phyloP scores from a whole-genome alignment of 2,797 vertebrate species.

The Ptychobarbus kaznakovi region DNA sequence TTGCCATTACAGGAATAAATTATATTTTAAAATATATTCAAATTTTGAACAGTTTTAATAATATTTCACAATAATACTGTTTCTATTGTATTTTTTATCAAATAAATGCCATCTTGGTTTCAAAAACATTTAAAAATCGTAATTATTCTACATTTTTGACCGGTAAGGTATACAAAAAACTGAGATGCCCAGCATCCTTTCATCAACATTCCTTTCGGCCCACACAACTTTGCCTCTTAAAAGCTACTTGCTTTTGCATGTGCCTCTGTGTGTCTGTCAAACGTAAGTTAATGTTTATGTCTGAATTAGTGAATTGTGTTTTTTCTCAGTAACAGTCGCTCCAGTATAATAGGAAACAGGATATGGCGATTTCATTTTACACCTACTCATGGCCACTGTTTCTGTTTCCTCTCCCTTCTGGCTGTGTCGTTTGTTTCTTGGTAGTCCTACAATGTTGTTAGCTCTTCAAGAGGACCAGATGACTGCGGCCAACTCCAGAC shows the following conservation, averaged over 20 bases:
- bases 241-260: slow-evolving; percentile 11
- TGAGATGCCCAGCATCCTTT: background rate
- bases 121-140: background rate
- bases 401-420: slow-evolving; percentile 59
- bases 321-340: background rate
- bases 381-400: slow-evolving; percentile 18
- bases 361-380: background rate
- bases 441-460: slow-evolving; percentile 84
- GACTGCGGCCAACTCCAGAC: slow-evolving; percentile 78
- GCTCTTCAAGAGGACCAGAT: slow-evolving; percentile 81
- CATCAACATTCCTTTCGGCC: background rate
- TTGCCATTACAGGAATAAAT: background rate
- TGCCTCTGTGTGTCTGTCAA: slow-evolving; percentile 36
- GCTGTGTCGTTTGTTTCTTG: slow-evolving; percentile 53
- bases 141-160: background rate
- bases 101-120: background rate
- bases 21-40: background rate
- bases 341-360: slow-evolving; percentile 1
- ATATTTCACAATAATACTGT: background rate
- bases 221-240: slow-evolving; percentile 20
- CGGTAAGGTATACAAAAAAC: too few species aligned
- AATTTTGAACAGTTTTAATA: background rate
- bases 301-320: slow-evolving; percentile 3
- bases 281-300: slow-evolving; percentile 8
- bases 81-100: background rate